phyloP scores from a whole-genome alignment of 2,797 vertebrate species.

The Sebastes wilsoni region DNA sequence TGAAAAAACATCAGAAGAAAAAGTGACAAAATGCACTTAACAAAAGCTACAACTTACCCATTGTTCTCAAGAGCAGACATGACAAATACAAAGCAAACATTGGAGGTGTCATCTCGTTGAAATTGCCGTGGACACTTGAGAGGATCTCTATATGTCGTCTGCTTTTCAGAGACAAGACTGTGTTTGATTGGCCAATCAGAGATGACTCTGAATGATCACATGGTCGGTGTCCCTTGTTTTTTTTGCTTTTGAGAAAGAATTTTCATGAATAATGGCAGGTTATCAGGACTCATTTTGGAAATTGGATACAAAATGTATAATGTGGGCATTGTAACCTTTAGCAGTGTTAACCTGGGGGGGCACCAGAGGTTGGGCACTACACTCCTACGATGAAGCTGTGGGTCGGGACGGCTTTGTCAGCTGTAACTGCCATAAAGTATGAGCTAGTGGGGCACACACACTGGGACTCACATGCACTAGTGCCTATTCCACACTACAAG shows the following conservation, averaged over 20 bases:
- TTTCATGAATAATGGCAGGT: background rate
- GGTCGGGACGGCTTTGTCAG: rapidly evolving
- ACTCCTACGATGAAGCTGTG: too few species aligned
- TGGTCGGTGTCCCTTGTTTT: background rate
- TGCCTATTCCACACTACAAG: too few species aligned
- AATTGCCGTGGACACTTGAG: background rate
- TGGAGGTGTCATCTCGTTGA: constrained; percentile 18
- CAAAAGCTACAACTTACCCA: constrained; percentile 25
- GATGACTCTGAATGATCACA: constrained; percentile 6
- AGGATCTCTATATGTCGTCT: background rate
- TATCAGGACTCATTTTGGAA: background rate
- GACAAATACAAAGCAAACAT: constrained; percentile 11
- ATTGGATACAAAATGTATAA: background rate
- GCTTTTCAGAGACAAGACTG: constrained; percentile 13
- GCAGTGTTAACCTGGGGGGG: too few species aligned
- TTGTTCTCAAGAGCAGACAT: constrained; percentile 10
- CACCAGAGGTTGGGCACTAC: too few species aligned
- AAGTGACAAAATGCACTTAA: background rate
- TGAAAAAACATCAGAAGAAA: background rate
- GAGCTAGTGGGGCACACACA: too few species aligned
- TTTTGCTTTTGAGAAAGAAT: background rate
- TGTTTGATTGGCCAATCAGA: constrained; percentile 17
- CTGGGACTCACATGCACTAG: too few species aligned
- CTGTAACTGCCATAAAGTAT: too few species aligned
- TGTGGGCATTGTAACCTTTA: background rate